Base-by-base conservation (phyloP, 1,140 invertebrate genomes). In the Trachymyrmex septentrionalis region DNA sequence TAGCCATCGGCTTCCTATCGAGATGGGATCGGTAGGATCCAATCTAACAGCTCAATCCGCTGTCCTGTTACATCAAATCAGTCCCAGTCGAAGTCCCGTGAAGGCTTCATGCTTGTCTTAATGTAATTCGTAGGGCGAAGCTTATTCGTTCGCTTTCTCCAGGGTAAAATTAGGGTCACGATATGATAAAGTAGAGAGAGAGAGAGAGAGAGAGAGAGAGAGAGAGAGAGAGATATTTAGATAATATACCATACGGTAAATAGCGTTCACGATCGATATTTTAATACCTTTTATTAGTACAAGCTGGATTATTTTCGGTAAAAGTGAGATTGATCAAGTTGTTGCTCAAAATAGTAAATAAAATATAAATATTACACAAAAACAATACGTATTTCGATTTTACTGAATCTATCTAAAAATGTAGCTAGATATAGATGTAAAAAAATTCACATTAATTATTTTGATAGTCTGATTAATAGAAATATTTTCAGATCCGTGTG, bases 11-110 rank as follows among this genome's bases (percentile, higher is more conserved):
- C 21, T 72, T 61, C 24, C 55, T 57, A 81, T 81, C 67, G 50
- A 48, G 34, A 14, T 82, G 69, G 66, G 80, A 61, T 73, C 38
- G 67, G 67, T 38, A 44, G 67, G 19, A 71, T 57, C 80, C 80
- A 84, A 84, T 84, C 69, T 73, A 84, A 84, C 59, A 57, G 38
- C 80, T 84, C 80, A 84, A 84, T 84, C 69, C 80, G 69, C 80
- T 73, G 80, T 75, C 69, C 57, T 44, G 55, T 30, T 69, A 24
- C 80, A 84, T 84, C 80, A 50, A 84, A 84, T 84, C 69, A 84
- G 61, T 21, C 38, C 80, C 24, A 12, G 27, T 10, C 53, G 5
- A 30, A 19, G 7, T n/a, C 14, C 34, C 27, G 48, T 73, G 24
- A 73, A 61, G 69, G 24, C 38, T 63, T 63, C 44, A 14, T 44